A percentile compares a stretch with the other conserved stretches of the same genome.
Conservation (phyloP, 2,113 vertebrate genomes). For the Carollia perspicillata region DNA sequence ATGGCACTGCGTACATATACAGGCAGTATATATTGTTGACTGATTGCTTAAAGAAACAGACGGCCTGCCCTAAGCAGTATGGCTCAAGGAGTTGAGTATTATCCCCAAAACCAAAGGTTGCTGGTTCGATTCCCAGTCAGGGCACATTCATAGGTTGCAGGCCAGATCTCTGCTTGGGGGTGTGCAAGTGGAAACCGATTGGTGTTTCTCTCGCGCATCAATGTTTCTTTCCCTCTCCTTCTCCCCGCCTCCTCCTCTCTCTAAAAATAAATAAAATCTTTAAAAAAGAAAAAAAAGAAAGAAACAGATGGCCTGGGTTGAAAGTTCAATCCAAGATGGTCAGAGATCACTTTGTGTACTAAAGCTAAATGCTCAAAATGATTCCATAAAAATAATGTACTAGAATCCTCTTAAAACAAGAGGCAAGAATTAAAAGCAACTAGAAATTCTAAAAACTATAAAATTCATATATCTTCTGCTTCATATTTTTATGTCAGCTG, state of each 20-base stretch:
- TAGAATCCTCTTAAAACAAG: background rate
- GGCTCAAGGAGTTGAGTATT: no score
- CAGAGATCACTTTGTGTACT: background rate
- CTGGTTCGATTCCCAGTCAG: no score
- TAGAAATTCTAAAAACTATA: conserved; percentile 6
- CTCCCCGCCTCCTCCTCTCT: no score
- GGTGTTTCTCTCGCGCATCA: no score
- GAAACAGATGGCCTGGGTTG: background rate
- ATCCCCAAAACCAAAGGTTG: no score
- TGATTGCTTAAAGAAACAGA: conserved; percentile 33
- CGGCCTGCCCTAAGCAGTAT: no score
- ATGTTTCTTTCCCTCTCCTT: no score
- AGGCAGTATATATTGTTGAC: background rate
- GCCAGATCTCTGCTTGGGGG: no score
- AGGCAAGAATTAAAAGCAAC: background rate
- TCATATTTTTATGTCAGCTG: background rate
- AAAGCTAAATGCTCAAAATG: background rate
- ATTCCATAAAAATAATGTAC: background rate
- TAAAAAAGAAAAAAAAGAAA: no score
- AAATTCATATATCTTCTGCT: background rate
- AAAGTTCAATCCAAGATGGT: background rate
- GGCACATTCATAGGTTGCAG: no score
- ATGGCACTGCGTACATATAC: background rate
- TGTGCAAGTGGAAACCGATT: no score
- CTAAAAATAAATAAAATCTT: no score